Evolutionary conservation across 2,113 vertebrate species (phyloP).

Genomic region (Apus apus): DNA sequence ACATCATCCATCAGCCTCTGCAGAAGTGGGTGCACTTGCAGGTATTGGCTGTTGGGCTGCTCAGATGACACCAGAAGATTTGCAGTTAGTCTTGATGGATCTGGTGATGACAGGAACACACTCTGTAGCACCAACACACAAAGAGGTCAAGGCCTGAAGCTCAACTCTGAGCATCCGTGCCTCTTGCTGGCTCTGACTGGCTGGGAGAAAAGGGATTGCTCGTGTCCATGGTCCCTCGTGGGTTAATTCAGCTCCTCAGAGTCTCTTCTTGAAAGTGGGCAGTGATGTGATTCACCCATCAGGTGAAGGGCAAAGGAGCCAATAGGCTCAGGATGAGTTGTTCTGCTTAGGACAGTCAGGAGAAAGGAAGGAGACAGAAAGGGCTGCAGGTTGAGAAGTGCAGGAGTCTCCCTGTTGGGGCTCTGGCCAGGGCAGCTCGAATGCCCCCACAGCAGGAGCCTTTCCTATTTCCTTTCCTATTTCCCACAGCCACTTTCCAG

Average conservation of each 20-base stretch:
- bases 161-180: fast-evolving
- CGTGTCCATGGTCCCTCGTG: fast-evolving
- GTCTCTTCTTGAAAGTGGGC: background rate
- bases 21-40: background rate
- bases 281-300: background rate
- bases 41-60: background rate
- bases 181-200: background rate
- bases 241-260: background rate
- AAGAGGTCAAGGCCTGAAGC: background rate
- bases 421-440: background rate
- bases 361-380: background rate
- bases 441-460: background rate
- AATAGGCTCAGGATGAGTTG: background rate
- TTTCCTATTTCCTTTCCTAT: background rate
- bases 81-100: background rate
- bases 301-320: background rate
- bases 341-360: background rate
- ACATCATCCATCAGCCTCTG: fast-evolving
- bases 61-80: fast-evolving
- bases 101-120: background rate
- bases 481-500: background rate
- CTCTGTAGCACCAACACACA: background rate
- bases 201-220: fast-evolving
- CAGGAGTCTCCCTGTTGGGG: background rate
- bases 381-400: background rate